A percentile compares a stretch with the other conserved stretches of the same genome.
phyloP scores from a whole-genome alignment of 2,888 invertebrate species.

The Napeogenes sylphis region DNA sequence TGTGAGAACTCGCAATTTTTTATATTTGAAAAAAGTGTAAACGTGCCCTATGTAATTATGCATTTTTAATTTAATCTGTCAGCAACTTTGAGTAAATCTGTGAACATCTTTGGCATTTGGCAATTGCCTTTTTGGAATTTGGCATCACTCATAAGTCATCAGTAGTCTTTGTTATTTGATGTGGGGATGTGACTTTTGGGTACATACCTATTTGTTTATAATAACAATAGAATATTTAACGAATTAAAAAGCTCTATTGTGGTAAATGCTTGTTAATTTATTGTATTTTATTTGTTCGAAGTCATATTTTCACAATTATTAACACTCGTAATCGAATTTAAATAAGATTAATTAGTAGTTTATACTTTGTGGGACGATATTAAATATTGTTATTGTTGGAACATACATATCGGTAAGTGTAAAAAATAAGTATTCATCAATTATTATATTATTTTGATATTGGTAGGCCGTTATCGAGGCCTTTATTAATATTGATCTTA shows the following conservation, averaged over 20 bases:
- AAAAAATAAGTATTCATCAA: background rate
- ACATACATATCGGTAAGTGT: conserved; percentile 10
- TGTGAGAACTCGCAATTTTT: background rate
- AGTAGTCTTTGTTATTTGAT: conserved; percentile 20
- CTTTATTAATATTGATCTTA: too few relatives aligned
- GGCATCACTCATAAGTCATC: conserved; percentile 3
- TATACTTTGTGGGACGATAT: conserved; percentile 7
- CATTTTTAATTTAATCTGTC: background rate
- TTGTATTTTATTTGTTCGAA: too few relatives aligned
- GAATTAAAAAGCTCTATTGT: background rate
- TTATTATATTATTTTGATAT: background rate
- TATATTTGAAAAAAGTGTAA: background rate
- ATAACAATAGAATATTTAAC: background rate
- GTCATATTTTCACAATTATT: background rate
- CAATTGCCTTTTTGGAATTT: background rate
- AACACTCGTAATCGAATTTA: conserved; percentile 19
- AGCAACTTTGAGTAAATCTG: conserved; percentile 1
- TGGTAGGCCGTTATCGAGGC: too few relatives aligned
- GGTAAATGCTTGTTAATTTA: background rate
- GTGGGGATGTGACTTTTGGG: conserved; percentile 1
- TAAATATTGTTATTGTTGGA: conserved; percentile 10
- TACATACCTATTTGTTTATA: background rate
- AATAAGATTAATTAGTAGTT: conserved; percentile 17
- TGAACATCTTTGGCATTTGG: too few relatives aligned
- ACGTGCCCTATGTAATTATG: conserved; percentile 4